Percentiles rank a stretch among this genome's conserved stretches.
Conservation (phyloP, 2,113 vertebrate genomes). For the Todiramphus chloris region DNA sequence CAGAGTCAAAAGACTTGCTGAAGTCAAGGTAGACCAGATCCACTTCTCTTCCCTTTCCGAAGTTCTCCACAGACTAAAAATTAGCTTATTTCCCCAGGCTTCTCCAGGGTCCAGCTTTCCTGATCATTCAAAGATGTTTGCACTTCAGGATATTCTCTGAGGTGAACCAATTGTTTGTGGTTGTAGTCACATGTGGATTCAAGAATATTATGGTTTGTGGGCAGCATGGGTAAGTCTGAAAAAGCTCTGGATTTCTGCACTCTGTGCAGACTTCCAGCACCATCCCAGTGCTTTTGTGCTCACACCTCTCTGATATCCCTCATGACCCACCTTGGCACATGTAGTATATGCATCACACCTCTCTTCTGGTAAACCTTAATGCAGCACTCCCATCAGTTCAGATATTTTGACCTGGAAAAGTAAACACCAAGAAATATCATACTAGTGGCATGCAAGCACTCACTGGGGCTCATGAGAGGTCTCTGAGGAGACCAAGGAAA, state of each 20-base stretch:
- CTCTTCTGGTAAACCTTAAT: not conserved
- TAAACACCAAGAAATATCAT: not conserved
- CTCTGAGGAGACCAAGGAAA: not conserved
- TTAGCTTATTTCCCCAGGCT: not conserved
- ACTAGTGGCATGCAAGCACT: not conserved
- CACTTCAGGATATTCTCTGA: not conserved
- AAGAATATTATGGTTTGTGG: not conserved
- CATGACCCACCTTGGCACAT: rapidly evolving
- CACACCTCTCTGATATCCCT: not conserved
- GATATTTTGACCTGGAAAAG: not conserved
- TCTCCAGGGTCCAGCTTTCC: not conserved
- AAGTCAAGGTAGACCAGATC: no score
- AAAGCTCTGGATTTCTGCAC: not conserved
- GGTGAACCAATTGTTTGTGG: not conserved
- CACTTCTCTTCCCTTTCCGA: not conserved
- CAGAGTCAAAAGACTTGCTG: no score
- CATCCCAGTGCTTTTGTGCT: not conserved
- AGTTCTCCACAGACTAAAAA: not conserved
- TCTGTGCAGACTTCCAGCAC: not conserved
- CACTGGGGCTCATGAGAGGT: not conserved
- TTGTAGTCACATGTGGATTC: not conserved
- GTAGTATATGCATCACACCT: not conserved
- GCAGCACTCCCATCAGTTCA: not conserved
- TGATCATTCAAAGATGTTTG: not conserved
- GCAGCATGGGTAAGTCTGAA: not conserved